Evolutionary conservation across 2,113 vertebrate genomes (phyloP).

Genomic region (Nesoenas mayeri): DNA sequence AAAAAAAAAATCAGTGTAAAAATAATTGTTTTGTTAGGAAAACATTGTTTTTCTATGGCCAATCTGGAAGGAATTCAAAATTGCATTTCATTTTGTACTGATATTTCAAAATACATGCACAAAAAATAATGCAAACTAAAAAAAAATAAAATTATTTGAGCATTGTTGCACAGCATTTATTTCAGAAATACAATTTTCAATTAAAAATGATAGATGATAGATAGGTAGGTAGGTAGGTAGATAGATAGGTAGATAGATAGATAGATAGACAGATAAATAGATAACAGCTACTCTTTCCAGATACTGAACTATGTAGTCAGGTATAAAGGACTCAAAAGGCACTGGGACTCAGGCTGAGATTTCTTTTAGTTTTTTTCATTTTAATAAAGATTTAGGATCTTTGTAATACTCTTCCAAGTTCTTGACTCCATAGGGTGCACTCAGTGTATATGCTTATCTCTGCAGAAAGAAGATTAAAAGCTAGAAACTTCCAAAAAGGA

Average conservation of each 20-base stretch:
- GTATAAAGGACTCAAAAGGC: conserved; percentile 1
- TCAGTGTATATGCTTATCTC: neutral
- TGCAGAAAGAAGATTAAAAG: neutral
- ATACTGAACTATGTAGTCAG: neutral
- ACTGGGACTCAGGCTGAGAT: neutral
- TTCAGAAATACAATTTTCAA: neutral
- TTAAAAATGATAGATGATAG: neutral
- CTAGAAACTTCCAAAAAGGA: neutral
- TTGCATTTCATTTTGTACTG: neutral
- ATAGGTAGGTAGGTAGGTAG: no score
- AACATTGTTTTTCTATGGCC: neutral
- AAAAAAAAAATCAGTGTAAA: neutral
- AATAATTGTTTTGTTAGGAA: neutral
- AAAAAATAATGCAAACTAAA: neutral
- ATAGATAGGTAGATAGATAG: no score
- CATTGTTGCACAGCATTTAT: neutral
- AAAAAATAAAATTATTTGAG: neutral
- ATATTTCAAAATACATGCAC: neutral
- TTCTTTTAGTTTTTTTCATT: neutral
- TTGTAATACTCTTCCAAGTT: conserved; percentile 5
- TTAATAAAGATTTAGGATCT: neutral
- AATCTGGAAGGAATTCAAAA: neutral
- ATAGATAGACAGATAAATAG: no score
- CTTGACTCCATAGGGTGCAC: neutral
- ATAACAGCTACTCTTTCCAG: neutral